These are phyloP conservation scores for Zoanthus gigantus DNA, from an alignment of 92 coral and sea anemone genomes.

Conservation along the genomic window DNA sequence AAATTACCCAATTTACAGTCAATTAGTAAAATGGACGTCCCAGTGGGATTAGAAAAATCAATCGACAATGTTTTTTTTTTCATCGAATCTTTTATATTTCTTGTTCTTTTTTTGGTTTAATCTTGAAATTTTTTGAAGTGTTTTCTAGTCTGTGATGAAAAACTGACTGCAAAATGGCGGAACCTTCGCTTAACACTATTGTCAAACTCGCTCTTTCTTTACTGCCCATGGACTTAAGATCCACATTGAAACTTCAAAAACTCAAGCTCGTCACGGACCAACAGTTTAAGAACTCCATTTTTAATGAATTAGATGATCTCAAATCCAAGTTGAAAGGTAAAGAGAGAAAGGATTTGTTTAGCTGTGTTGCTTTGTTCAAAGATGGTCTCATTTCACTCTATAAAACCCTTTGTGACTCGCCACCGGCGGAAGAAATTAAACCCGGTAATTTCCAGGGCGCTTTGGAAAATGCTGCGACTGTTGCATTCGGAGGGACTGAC, in stretches of 20 bases:
- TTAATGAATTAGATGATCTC: constrained; percentile 14
- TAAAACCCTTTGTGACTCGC: neutral
- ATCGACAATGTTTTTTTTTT: neutral
- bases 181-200: neutral
- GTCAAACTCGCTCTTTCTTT: constrained; percentile 24
- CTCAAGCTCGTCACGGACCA: neutral
- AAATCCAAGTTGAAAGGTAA: constrained; percentile 36
- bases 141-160: neutral
- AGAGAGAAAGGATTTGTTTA: constrained; percentile 24
- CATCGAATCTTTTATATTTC: neutral
- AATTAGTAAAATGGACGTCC: neutral
- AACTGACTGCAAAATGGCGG: neutral
- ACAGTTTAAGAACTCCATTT: constrained; percentile 25
- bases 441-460: constrained; percentile 7
- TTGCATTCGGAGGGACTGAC: constrained; percentile 2
- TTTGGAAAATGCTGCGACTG: constrained; percentile 10
- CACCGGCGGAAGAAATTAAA: neutral
- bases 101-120: neutral
- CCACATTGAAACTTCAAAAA: neutral
- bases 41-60: neutral
- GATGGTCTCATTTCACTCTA: constrained; percentile 30
- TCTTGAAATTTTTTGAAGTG: neutral
- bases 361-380: constrained; percentile 23
- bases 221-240: neutral
- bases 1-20: neutral